Evolutionary conservation across 2,888 invertebrate species (phyloP).

Genomic region (Mechanitis messenoides): DNA sequence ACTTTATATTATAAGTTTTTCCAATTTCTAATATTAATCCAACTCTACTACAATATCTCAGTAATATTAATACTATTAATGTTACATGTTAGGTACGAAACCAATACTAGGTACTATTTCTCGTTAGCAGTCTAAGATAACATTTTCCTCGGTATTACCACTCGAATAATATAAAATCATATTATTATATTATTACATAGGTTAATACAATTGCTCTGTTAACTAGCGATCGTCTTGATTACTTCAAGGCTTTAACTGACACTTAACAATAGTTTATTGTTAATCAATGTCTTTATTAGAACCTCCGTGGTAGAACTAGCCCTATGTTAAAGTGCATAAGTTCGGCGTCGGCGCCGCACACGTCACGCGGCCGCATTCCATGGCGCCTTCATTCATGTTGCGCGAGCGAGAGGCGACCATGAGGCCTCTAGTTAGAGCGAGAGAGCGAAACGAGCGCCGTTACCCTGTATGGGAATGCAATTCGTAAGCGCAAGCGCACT

Average conservation of each 20-base stretch:
- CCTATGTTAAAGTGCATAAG: conserved; percentile 71
- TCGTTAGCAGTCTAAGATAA: too few relatives aligned
- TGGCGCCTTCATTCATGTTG: conserved; percentile 72
- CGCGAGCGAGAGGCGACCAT: conserved; percentile 55
- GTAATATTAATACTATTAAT: too few relatives aligned
- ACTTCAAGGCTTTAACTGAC: background rate
- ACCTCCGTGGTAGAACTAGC: conserved; percentile 47
- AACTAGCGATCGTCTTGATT: background rate
- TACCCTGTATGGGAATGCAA: conserved; percentile 72
- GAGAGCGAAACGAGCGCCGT: conserved; percentile 62
- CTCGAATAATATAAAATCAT: too few relatives aligned
- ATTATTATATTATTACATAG: too few relatives aligned
- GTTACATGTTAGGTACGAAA: too few relatives aligned
- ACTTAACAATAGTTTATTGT: conserved; percentile 12
- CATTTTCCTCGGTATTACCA: too few relatives aligned
- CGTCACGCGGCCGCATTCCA: conserved; percentile 80
- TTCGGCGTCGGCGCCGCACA: conserved; percentile 76
- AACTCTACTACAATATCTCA: too few relatives aligned
- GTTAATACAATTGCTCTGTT: too few relatives aligned
- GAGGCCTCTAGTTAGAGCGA: conserved; percentile 57
- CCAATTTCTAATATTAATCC: too few relatives aligned
- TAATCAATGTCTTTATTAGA: conserved; percentile 19
- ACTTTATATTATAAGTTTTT: too few relatives aligned
- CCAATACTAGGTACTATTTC: too few relatives aligned
- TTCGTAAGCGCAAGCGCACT: conserved; percentile 70